Evolutionary conservation across 2,797 vertebrate genomes (phyloP).

Genomic region (Cynodonichthys magdalenae): DNA sequence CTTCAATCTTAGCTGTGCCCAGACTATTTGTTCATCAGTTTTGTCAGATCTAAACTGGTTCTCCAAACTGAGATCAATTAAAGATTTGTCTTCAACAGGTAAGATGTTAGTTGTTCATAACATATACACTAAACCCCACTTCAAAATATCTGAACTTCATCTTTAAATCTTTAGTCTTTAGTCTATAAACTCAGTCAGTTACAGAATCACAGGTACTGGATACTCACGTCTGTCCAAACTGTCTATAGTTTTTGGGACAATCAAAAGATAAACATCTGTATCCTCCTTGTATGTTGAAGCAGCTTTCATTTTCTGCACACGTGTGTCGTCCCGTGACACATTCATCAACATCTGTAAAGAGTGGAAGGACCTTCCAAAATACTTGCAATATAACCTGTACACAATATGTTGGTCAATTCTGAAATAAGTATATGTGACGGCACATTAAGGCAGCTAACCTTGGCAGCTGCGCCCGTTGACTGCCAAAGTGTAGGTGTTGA

Average conservation of each 20-base stretch:
- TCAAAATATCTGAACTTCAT: too few species aligned
- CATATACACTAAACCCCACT: background rate
- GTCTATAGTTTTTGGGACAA: conserved; percentile 91
- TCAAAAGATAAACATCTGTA: conserved; percentile 91
- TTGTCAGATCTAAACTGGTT: too few species aligned
- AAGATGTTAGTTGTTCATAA: background rate
- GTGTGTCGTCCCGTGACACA: conserved; percentile 90
- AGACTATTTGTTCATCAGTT: too few species aligned
- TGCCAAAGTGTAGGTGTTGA: conserved; percentile 87
- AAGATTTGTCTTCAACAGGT: too few species aligned
- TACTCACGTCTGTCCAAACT: conserved; percentile 92
- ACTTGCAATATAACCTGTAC: background rate
- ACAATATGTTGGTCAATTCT: background rate
- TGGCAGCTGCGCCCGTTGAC: conserved; percentile 93
- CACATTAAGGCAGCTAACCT: conserved; percentile 74
- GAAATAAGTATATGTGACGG: rapidly evolving
- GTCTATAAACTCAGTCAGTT: background rate
- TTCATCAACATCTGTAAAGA: conserved; percentile 89
- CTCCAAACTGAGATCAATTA: too few species aligned
- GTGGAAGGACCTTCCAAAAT: background rate
- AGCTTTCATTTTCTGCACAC: conserved; percentile 89
- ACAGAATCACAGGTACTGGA: background rate
- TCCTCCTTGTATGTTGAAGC: conserved; percentile 95
- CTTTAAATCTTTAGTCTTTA: too few species aligned
- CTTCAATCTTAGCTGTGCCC: too few species aligned